These are phyloP conservation scores for Trogon melanurus DNA, from an alignment of 2,113 vertebrate genomes.

Conservation along the genomic window DNA sequence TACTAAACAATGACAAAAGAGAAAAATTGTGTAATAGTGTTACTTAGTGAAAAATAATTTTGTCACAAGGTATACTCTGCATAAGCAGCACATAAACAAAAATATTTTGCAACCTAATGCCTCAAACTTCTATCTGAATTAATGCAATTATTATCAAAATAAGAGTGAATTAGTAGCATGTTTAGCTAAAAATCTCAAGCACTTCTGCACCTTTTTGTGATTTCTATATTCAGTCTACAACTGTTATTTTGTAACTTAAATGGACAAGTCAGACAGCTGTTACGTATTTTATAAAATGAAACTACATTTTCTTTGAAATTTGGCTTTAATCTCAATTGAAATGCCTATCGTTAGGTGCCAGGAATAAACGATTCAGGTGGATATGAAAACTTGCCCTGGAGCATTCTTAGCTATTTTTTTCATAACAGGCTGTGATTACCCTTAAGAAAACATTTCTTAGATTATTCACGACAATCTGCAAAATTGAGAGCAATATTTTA, in stretches of 20 bases:
- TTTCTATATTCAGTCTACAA: slow-evolving; percentile 11
- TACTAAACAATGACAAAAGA: not conserved
- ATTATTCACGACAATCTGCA: not conserved
- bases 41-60: not conserved
- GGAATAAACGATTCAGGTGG: slow-evolving; percentile 63
- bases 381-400: slow-evolving; percentile 44
- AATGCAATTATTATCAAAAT: not conserved
- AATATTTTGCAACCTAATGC: not conserved
- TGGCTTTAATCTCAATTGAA: slow-evolving; percentile 63
- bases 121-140: not conserved
- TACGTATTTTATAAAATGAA: slow-evolving; percentile 69
- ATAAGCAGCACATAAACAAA: not conserved
- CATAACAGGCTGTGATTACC: not conserved
- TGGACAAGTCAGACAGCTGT: slow-evolving; percentile 62
- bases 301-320: slow-evolving; percentile 75
- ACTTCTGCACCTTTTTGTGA: not conserved
- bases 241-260: slow-evolving; percentile 54
- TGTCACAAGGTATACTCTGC: not conserved
- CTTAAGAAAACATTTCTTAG: not conserved
- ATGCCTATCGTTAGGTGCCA: slow-evolving; percentile 53
- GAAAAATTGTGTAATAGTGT: not conserved
- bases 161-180: not conserved
- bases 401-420: not conserved
- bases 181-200: slow-evolving; percentile 47
- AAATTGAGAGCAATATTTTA: not conserved